Conservation (phyloP, 1,140 invertebrate species). For the Drosophila albomicans region DNA sequence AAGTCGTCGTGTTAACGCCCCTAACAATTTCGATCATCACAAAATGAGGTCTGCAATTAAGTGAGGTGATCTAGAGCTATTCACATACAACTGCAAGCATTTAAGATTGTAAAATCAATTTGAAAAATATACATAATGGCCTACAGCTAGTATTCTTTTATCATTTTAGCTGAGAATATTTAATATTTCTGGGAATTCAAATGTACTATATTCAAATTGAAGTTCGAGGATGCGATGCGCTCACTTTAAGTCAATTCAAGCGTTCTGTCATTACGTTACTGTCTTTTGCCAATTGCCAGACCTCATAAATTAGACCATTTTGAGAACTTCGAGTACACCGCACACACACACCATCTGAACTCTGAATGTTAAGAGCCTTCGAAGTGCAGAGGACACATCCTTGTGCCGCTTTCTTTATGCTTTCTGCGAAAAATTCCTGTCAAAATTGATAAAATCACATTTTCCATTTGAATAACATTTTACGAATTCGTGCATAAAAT, state of each 20-base stretch:
- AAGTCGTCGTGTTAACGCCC: constrained; percentile 56
- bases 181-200: no score
- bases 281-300: constrained; percentile 41
- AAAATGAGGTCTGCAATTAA: constrained; percentile 33
- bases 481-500: constrained; percentile 85
- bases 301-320: constrained; percentile 51
- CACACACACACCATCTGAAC: background rate
- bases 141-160: no score
- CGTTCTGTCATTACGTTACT: background rate
- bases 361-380: background rate
- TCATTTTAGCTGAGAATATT: background rate
- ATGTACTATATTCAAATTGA: background rate
- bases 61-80: constrained; percentile 7
- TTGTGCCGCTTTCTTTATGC: constrained; percentile 54
- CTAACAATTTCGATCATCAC: constrained; percentile 26
- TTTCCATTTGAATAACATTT: constrained; percentile 85
- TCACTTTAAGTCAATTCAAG: constrained; percentile 4
- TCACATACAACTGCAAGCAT: background rate
- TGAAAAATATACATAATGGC: background rate
- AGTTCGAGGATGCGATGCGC: background rate
- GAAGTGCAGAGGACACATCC: constrained; percentile 25
- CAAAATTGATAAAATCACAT: constrained; percentile 85
- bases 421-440: constrained; percentile 80
- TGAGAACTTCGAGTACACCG: background rate
- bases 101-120: background rate